Percentiles rank a stretch among this genome's conserved stretches.
Evolutionary conservation across 2,113 vertebrate genomes (phyloP).

Genomic region (Brienomyrus longianalis): DNA sequence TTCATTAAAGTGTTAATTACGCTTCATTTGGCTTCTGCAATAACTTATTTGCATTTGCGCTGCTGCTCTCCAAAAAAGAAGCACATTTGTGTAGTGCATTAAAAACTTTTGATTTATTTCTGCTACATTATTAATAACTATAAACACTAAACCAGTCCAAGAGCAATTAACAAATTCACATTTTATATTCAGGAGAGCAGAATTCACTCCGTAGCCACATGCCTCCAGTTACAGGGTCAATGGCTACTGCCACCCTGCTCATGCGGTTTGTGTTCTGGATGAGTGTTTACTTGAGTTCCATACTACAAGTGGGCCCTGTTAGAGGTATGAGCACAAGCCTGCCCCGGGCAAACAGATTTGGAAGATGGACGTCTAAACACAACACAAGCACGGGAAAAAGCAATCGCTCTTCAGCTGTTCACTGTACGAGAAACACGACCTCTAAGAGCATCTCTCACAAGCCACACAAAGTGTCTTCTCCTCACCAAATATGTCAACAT

Average conservation of each 20-base stretch:
- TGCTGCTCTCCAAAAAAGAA: not conserved
- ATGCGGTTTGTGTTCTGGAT: not conserved
- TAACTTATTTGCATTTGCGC: not conserved
- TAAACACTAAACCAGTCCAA: not conserved
- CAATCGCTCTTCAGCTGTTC: not conserved
- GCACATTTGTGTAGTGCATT: not conserved
- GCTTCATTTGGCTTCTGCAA: not conserved
- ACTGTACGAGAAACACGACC: not conserved
- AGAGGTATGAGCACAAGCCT: not conserved
- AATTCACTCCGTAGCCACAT: not conserved
- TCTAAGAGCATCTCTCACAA: not conserved
- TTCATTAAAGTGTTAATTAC: not conserved
- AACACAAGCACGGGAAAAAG: not conserved
- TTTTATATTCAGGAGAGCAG: not conserved
- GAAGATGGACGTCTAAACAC: not conserved
- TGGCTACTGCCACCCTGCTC: not conserved
- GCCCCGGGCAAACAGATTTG: not conserved
- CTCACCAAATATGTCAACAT: not conserved
- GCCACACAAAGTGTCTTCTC: not conserved
- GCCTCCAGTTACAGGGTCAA: not conserved
- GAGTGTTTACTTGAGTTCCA: not conserved
- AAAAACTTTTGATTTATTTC: not conserved
- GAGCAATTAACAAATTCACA: slow-evolving; percentile 1
- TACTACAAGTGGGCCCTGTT: not conserved
- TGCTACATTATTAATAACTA: not conserved